A percentile compares a stretch with the other conserved stretches of the same genome.
These are phyloP conservation scores for Ardeotis arabs DNA, from an alignment of 2,113 vertebrate species.

Conservation along the genomic window DNA sequence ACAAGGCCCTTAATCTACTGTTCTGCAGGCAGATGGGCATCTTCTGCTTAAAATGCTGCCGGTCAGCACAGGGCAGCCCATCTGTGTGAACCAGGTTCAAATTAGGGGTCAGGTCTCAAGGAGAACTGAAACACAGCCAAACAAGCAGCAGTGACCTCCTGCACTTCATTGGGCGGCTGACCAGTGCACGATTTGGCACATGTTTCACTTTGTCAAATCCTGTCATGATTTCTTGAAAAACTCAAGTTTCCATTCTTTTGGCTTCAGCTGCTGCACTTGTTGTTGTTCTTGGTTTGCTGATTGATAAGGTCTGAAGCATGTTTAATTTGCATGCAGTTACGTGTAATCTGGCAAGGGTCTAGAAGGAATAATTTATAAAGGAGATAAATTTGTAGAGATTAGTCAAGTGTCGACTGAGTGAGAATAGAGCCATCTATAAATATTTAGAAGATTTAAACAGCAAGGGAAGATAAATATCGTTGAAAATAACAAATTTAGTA, in stretches of 20 bases:
- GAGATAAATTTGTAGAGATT: background rate
- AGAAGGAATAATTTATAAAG: background rate
- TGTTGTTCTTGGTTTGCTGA: background rate
- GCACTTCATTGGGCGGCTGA: background rate
- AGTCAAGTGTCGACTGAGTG: background rate
- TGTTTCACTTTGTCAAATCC: background rate
- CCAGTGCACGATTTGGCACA: rapidly evolving
- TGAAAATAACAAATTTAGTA: background rate
- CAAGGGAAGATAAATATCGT: background rate
- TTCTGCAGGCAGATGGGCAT: background rate
- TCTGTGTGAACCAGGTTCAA: background rate
- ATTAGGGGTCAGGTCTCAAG: background rate
- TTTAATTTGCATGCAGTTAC: background rate
- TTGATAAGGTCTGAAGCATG: background rate
- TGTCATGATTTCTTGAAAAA: background rate
- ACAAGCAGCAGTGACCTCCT: background rate
- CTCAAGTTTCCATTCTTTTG: background rate
- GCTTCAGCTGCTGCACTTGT: background rate
- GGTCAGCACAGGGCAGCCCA: too few species aligned
- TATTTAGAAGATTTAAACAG: slow-evolving; percentile 4
- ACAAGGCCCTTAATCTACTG: too few species aligned
- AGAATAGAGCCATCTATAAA: background rate
- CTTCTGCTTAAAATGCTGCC: background rate
- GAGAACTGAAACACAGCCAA: background rate
- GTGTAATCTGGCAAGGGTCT: background rate